Conservation (phyloP, 2,113 vertebrate genomes). For the Podarcis cretensis region DNA sequence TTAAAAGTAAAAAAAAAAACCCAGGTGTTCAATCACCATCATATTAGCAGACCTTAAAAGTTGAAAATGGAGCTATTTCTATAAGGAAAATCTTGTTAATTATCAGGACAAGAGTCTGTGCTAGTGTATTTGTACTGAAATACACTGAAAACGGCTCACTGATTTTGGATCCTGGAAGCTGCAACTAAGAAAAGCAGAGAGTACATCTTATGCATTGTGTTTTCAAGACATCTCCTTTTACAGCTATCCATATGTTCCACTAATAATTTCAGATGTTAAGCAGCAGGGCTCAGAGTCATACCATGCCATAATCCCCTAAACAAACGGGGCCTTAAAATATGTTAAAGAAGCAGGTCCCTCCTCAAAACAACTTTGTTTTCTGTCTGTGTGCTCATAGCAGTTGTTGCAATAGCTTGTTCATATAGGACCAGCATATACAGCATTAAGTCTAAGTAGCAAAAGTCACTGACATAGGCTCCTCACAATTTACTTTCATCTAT, state of each 20-base stretch:
- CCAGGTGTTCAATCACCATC: background rate
- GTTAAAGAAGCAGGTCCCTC: background rate
- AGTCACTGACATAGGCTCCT: background rate
- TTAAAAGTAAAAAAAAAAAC: background rate
- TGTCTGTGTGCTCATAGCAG: background rate
- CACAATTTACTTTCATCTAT: no score
- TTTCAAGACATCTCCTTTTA: background rate
- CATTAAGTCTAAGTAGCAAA: background rate
- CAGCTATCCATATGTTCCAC: background rate
- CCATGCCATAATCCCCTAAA: background rate
- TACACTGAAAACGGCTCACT: background rate
- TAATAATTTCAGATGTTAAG: constrained; percentile 9
- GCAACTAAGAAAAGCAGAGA: constrained; percentile 4
- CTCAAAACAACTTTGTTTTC: constrained; percentile 1
- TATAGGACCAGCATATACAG: background rate
- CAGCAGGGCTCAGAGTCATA: background rate
- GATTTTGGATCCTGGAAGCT: background rate
- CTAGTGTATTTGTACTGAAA: background rate
- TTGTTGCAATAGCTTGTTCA: background rate
- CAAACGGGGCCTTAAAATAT: background rate
- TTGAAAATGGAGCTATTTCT: background rate
- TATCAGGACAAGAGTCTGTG: background rate
- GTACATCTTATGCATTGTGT: background rate
- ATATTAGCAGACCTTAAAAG: background rate
- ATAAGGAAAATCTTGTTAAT: background rate